These are phyloP conservation scores for Sporophila hypoxantha DNA, from an alignment of 2,113 vertebrate species.

Conservation along the genomic window DNA sequence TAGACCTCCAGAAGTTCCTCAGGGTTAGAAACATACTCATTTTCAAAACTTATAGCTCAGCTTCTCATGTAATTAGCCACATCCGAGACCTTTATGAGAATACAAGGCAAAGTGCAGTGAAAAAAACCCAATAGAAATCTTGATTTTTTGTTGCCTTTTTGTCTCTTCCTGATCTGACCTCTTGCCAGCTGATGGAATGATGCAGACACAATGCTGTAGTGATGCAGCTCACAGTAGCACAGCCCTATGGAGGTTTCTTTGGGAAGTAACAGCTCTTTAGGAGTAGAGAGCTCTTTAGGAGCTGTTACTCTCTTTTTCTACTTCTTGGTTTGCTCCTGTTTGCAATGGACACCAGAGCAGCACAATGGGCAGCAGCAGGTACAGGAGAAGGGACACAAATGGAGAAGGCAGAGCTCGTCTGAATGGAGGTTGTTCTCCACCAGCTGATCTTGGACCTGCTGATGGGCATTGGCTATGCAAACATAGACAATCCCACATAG, in stretches of 20 bases:
- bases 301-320: neutral
- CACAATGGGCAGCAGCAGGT: neutral
- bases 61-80: neutral
- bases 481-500: neutral
- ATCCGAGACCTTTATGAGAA: neutral
- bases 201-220: neutral
- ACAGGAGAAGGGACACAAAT: neutral
- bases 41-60: neutral
- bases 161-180: neutral
- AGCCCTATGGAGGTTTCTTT: too few relatives aligned
- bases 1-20: neutral
- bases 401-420: neutral
- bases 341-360: rapidly evolving
- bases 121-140: neutral
- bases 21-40: neutral
- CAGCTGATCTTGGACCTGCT: too few relatives aligned
- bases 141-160: neutral
- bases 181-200: neutral
- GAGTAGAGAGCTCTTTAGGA: neutral
- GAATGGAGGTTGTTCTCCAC: neutral
- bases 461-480: neutral
- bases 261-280: neutral
- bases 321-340: neutral
- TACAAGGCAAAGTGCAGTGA: neutral
- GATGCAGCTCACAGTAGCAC: neutral